Base-by-base conservation (phyloP, 2,797 vertebrate genomes). In the Mastacembelus armatus region DNA sequence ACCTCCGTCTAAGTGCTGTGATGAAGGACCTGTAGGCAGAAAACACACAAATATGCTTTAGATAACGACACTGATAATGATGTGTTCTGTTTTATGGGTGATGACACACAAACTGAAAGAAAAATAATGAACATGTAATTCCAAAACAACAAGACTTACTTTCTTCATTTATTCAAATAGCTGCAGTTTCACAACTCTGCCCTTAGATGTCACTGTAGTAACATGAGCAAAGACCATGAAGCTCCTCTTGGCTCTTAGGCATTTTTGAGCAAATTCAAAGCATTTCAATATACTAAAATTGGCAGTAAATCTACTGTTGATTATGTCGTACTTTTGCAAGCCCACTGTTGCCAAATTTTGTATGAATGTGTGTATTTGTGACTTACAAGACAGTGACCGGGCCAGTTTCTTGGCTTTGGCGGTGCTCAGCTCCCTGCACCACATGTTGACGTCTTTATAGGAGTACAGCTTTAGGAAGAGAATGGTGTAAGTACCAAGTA, bases 391-490 rank as follows among this genome's bases (percentile, higher is more conserved):
- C 58, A 92, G 84, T 1, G 95, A 91, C 48, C 93, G 82, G 33
- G 87, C 38, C 58, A 92, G 87, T 15, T 66, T 88, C 66, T 93
- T 93, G 21, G 89, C 90, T 74, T 94, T 95, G 4, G 49, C 74
- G 0, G 30, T 50, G 60, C 90, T 89, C 74, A 77, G 62, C 79
- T 96, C 92, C 30, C 96, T 88, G 84, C 95, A 96, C 96, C 96
- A 98, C 74, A 77, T 85, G 89, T 97, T 98, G 85, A 97, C 95
- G 0, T 97, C 95, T 42, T 90, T 94, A 73, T 96, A 97, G 27
- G 96, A 98, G 88, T 94, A 95, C 12, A 98, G 92, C 91, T 98
- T 98, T 32, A 98, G 94, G 86, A 96, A 95, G 71, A 97, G 83
- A 74, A 96, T 71, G 81, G 95, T 96, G 91, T 96, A 93, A 49